Percentiles rank a stretch among this genome's conserved stretches.
These are phyloP conservation scores for Euplagia quadripunctaria DNA, from an alignment of 2,888 invertebrate genomes.

Conservation along the genomic window DNA sequence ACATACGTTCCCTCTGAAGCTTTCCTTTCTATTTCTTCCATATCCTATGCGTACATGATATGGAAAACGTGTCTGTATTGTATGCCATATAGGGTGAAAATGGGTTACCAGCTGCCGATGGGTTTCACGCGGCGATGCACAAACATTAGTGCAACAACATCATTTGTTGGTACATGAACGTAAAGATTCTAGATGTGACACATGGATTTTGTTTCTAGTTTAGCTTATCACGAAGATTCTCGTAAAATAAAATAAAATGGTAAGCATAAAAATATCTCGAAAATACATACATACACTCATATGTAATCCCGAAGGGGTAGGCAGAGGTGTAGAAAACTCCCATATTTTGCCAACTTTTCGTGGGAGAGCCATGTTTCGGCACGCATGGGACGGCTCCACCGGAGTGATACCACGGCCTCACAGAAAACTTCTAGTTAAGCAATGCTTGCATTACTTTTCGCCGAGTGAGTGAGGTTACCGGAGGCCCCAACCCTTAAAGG, in stretches of 20 bases:
- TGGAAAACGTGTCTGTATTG: constrained; percentile 50
- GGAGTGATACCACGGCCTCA: too few species aligned
- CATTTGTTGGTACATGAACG: constrained; percentile 32
- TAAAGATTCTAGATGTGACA: constrained; percentile 33
- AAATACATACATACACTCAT: too few species aligned
- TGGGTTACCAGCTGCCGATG: constrained; percentile 59
- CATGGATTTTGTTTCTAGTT: background rate
- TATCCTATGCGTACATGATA: constrained; percentile 30
- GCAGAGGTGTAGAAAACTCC: too few species aligned
- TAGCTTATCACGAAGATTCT: background rate
- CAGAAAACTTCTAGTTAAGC: too few species aligned
- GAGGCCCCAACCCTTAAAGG: too few species aligned
- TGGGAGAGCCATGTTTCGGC: too few species aligned
- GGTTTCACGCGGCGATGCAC: constrained; percentile 57
- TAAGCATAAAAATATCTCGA: background rate
- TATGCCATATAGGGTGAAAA: constrained; percentile 53
- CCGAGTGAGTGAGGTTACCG: too few species aligned
- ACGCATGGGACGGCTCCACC: too few species aligned
- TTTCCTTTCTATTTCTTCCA: constrained; percentile 38
- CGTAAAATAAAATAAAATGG: background rate
- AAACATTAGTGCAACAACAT: constrained; percentile 45
- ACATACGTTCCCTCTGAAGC: constrained; percentile 29
- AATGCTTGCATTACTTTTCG: too few species aligned
- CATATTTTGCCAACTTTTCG: too few species aligned
- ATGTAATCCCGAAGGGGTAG: too few species aligned